phyloP scores from a whole-genome alignment of 1,140 invertebrate genomes.

The Microvelia longipes region DNA sequence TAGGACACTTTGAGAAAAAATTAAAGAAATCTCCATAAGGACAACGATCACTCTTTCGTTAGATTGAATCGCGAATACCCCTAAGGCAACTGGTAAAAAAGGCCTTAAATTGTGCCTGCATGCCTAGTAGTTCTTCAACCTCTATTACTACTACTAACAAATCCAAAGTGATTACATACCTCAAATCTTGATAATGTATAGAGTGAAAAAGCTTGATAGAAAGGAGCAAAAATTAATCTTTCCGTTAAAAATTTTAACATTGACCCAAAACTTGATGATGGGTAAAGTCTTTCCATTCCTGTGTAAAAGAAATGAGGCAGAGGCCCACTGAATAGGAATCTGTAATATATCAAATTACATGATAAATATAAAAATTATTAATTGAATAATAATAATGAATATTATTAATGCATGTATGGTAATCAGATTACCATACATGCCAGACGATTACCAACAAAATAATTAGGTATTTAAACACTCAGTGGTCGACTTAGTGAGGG shows the following conservation, averaged over 20 bases:
- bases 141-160: neutral
- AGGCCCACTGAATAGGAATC: slow-evolving; percentile 50
- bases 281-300: slow-evolving; percentile 35
- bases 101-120: neutral
- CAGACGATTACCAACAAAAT: too few relatives aligned
- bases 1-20: neutral
- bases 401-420: too few relatives aligned
- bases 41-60: neutral
- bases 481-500: too few relatives aligned
- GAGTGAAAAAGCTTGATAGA: slow-evolving; percentile 47
- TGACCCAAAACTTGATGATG: slow-evolving; percentile 32
- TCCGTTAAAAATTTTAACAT: slow-evolving; percentile 44
- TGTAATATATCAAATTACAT: slow-evolving; percentile 30
- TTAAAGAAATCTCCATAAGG: neutral
- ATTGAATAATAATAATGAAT: too few relatives aligned
- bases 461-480: too few relatives aligned
- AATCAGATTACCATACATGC: too few relatives aligned
- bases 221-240: slow-evolving; percentile 46
- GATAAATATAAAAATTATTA: slow-evolving; percentile 11
- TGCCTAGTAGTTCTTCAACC: neutral
- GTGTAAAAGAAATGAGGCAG: slow-evolving; percentile 54
- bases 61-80: neutral
- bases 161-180: slow-evolving; percentile 24
- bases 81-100: neutral
- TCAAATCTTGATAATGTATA: slow-evolving; percentile 51